Evolutionary conservation across 1,140 invertebrate genomes (phyloP).

Genomic region (Zaprionus nigranus): DNA sequence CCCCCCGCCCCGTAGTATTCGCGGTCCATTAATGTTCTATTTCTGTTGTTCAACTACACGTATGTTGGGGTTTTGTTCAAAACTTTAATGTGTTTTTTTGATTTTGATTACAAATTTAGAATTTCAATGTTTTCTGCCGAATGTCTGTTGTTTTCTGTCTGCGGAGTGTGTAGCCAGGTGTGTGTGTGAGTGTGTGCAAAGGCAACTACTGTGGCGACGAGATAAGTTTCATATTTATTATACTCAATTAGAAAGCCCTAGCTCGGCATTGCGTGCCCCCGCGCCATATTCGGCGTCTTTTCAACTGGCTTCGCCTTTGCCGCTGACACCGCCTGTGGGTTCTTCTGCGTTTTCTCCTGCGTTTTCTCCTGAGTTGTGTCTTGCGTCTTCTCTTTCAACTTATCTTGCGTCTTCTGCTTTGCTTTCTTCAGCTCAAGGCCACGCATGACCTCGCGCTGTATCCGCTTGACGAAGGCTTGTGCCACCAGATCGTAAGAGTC

Average conservation of each 20-base stretch:
- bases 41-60: background rate
- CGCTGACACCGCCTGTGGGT: too few species aligned
- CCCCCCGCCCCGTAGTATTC: background rate
- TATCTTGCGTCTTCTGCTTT: background rate
- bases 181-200: background rate
- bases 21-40: constrained; percentile 8
- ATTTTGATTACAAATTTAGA: background rate
- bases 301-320: background rate
- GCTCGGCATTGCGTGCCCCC: background rate
- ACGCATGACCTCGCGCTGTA: constrained; percentile 10
- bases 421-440: constrained; percentile 16
- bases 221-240: background rate
- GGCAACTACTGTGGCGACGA: background rate
- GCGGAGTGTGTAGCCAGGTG: background rate
- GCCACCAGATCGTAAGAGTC: constrained; percentile 32
- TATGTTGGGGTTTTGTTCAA: background rate
- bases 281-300: background rate
- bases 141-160: background rate
- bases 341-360: too few species aligned
- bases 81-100: background rate
- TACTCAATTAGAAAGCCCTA: background rate
- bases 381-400: too few species aligned
- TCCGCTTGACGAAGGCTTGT: constrained; percentile 7
- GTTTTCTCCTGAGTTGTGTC: too few species aligned
- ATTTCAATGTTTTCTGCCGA: background rate